Evolutionary conservation across 1,140 invertebrate genomes (phyloP).

Genomic region (Drosophila nannoptera): DNA sequence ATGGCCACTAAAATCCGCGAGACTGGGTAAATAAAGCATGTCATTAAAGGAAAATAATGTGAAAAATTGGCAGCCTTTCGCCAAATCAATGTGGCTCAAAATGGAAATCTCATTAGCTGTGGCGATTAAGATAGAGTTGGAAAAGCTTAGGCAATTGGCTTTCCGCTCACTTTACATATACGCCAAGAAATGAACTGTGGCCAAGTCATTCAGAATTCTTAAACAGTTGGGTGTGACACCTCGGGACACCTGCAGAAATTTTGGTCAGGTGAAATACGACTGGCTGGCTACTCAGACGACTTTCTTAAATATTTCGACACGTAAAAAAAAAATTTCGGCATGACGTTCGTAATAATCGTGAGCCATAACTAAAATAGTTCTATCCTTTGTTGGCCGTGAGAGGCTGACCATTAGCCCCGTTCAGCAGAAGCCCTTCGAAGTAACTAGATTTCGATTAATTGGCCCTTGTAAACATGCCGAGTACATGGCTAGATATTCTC

Average conservation of each 20-base stretch:
- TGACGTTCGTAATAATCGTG: too few species aligned
- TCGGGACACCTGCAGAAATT: background rate
- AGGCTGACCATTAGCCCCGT: too few species aligned
- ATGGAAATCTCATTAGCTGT: slow-evolving; percentile 12
- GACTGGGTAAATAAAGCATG: background rate
- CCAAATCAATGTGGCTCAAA: slow-evolving; percentile 27
- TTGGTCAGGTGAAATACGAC: background rate
- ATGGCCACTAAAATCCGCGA: background rate
- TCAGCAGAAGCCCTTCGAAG: too few species aligned
- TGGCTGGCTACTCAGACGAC: background rate
- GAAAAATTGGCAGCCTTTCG: slow-evolving; percentile 6
- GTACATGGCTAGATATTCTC: too few species aligned
- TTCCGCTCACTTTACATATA: background rate
- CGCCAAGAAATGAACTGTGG: background rate
- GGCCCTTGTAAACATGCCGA: too few species aligned
- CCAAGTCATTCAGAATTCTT: background rate
- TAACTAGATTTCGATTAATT: too few species aligned
- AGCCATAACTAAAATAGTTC: too few species aligned
- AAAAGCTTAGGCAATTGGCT: background rate
- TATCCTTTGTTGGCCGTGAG: too few species aligned
- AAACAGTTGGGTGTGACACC: background rate
- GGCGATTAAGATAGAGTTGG: slow-evolving; percentile 25
- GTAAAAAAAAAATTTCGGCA: too few species aligned
- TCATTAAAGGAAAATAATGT: background rate
- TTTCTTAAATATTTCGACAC: background rate